Percentiles rank a stretch among this genome's conserved stretches.
phyloP scores from a whole-genome alignment of 2,113 vertebrate genomes.

The Rhombomys opimus region DNA sequence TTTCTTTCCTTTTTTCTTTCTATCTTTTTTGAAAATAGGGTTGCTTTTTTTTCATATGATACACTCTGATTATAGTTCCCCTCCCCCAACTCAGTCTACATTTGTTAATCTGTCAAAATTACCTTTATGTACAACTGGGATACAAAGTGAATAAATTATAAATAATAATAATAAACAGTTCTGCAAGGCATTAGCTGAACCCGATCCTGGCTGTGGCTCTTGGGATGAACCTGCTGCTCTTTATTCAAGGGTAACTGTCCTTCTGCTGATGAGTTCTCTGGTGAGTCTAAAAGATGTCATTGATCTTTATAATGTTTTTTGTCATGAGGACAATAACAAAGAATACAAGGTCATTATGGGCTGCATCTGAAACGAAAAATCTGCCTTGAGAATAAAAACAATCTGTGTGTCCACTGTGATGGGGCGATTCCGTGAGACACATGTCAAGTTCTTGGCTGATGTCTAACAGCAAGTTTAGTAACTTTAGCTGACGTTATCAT shows the following conservation, averaged over 20 bases:
- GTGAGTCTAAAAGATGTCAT: not conserved
- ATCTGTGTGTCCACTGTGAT: not conserved
- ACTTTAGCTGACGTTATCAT: constrained; percentile 34
- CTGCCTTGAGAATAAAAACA: constrained; percentile 20
- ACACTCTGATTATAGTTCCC: no score
- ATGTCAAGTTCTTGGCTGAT: not conserved
- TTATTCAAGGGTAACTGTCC: not conserved
- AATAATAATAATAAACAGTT: not conserved
- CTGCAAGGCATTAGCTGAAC: not conserved
- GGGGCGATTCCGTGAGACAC: not conserved
- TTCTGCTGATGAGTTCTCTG: not conserved
- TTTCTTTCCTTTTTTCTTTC: no score
- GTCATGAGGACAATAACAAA: not conserved
- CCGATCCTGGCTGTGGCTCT: not conserved
- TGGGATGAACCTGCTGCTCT: accelerated
- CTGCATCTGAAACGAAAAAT: constrained; percentile 4
- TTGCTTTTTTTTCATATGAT: not conserved
- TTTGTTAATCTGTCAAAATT: not conserved
- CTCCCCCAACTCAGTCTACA: not conserved
- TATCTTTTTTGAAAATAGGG: not conserved
- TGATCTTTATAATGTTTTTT: constrained; percentile 23
- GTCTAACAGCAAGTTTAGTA: not conserved
- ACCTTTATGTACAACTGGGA: not conserved
- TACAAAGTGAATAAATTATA: no score
- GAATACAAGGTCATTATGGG: not conserved